These are phyloP conservation scores for Gerosis bhagava DNA, from an alignment of 2,888 invertebrate genomes.

Conservation along the genomic window DNA sequence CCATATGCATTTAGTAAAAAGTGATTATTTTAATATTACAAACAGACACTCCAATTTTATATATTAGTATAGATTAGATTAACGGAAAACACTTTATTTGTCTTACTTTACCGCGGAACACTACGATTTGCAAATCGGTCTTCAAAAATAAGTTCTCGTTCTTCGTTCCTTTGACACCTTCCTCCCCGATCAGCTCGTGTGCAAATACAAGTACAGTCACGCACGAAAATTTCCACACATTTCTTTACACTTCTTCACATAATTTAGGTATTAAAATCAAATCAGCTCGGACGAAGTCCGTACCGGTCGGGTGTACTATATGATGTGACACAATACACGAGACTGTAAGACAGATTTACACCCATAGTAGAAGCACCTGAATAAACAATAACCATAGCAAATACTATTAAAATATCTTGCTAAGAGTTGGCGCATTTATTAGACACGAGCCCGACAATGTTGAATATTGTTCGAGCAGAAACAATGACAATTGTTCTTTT, in stretches of 20 bases:
- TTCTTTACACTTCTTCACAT: constrained; percentile 8
- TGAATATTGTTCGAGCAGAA: constrained; percentile 18
- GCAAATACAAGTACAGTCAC: constrained; percentile 8
- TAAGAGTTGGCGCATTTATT: constrained; percentile 12
- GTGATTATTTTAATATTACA: too few relatives aligned
- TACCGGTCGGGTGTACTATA: background rate
- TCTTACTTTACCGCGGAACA: too few relatives aligned
- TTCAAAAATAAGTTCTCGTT: too few relatives aligned
- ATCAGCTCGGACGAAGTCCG: background rate
- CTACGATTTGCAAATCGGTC: too few relatives aligned
- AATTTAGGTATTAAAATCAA: background rate
- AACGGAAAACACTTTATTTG: too few relatives aligned
- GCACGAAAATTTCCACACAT: constrained; percentile 13
- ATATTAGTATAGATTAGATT: too few relatives aligned
- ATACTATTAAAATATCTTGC: constrained; percentile 25
- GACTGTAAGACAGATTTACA: constrained; percentile 19
- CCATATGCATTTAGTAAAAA: too few relatives aligned
- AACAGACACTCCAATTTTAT: too few relatives aligned
- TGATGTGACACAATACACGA: background rate
- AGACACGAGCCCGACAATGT: constrained; percentile 16
- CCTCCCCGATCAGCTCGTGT: too few relatives aligned
- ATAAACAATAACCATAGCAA: constrained; percentile 21
- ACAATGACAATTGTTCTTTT: constrained; percentile 25
- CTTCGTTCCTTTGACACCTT: too few relatives aligned
- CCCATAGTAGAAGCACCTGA: constrained; percentile 23